Percentiles rank a stretch among this genome's conserved stretches.
Evolutionary conservation across 1,140 invertebrate genomes (phyloP).

Genomic region (Brachionus sp.): DNA sequence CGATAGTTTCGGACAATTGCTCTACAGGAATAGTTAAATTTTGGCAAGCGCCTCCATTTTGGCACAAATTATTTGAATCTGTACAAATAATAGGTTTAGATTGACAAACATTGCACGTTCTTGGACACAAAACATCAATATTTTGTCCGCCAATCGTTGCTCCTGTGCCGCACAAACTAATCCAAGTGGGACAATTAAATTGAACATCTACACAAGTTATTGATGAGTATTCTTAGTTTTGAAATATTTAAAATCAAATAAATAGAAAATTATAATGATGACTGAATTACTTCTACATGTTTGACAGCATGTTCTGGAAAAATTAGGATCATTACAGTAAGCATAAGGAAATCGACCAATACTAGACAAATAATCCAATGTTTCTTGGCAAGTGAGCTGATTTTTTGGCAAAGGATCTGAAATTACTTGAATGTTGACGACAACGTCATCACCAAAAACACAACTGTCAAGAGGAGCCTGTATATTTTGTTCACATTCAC

Average conservation of each 20-base stretch:
- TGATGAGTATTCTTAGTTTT: background rate
- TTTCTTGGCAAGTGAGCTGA: slow-evolving; percentile 32
- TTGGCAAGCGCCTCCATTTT: slow-evolving; percentile 52
- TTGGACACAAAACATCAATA: slow-evolving; percentile 18
- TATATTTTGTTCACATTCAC: slow-evolving; percentile 11
- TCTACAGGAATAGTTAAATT: background rate
- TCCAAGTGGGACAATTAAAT: slow-evolving; percentile 23
- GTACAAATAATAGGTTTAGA: background rate
- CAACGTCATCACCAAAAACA: slow-evolving; percentile 30
- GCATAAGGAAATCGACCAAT: background rate
- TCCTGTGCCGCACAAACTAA: slow-evolving; percentile 14
- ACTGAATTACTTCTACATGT: slow-evolving; percentile 27
- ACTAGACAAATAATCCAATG: slow-evolving; percentile 24
- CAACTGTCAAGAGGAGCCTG: slow-evolving; percentile 17
- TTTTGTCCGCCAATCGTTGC: background rate
- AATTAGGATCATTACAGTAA: slow-evolving; percentile 35
- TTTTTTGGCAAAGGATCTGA: slow-evolving; percentile 16
- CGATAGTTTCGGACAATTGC: background rate
- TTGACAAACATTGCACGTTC: slow-evolving; percentile 22
- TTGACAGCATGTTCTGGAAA: slow-evolving; percentile 23
- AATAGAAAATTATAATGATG: background rate
- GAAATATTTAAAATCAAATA: background rate
- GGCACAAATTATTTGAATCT: slow-evolving; percentile 47
- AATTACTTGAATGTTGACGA: background rate
- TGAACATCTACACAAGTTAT: slow-evolving; percentile 9